Evolutionary conservation across 2,113 vertebrate genomes (phyloP).

Genomic region (Isurus oxyrinchus): DNA sequence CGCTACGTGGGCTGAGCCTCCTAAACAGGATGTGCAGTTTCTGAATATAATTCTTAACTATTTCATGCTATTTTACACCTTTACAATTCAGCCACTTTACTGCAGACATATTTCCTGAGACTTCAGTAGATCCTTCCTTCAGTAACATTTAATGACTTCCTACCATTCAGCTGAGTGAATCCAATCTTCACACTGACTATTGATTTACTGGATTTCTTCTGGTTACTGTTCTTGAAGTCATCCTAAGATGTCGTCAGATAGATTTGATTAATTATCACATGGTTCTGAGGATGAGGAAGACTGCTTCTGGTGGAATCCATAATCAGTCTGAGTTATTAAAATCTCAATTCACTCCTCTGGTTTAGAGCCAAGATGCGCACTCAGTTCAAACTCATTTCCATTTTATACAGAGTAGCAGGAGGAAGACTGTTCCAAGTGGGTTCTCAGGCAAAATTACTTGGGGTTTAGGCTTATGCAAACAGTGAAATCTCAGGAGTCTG

Average conservation of each 20-base stretch:
- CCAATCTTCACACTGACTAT: not conserved
- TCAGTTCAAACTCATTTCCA: not conserved
- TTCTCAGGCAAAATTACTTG: not conserved
- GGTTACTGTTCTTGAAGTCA: not conserved
- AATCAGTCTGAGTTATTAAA: not conserved
- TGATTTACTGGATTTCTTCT: not conserved
- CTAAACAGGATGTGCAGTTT: not conserved
- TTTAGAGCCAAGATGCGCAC: not conserved
- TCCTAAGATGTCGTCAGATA: not conserved
- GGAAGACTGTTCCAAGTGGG: not conserved
- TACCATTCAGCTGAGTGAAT: not conserved
- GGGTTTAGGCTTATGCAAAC: not conserved
- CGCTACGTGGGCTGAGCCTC: not conserved
- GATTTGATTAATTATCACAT: not conserved
- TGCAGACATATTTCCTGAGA: not conserved
- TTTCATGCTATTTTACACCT: not conserved
- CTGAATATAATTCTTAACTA: not conserved
- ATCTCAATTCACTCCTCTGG: not conserved
- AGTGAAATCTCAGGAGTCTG: not conserved
- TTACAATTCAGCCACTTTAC: not conserved
- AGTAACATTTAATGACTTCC: not conserved
- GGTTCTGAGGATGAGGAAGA: not conserved
- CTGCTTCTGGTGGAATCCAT: not conserved
- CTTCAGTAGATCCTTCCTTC: not conserved
- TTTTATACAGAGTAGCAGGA: not conserved